These are phyloP conservation scores for Lypha dubia DNA, from an alignment of 2,888 invertebrate genomes.

Conservation along the genomic window DNA sequence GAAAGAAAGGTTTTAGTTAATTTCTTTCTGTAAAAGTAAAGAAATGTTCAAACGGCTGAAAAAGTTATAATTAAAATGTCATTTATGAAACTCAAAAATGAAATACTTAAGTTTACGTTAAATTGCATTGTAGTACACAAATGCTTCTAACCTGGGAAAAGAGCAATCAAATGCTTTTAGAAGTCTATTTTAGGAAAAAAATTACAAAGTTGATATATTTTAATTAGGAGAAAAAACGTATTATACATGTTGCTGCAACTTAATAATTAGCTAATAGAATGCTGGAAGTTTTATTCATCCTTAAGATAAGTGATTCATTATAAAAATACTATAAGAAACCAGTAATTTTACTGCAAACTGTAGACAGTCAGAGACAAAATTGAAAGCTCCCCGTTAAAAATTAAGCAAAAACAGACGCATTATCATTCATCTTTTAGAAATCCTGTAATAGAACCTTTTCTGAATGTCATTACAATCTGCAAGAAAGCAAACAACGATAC, in stretches of 20 bases:
- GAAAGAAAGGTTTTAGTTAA: not conserved
- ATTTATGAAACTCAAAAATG: constrained; percentile 21
- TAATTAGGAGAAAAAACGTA: constrained; percentile 2
- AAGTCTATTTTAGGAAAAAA: not conserved
- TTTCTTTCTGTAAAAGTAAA: constrained; percentile 13
- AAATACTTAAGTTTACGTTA: not conserved
- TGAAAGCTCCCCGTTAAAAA: no score
- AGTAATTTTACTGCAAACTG: no score
- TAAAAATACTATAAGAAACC: no score
- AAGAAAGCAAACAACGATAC: no score
- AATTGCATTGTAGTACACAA: not conserved
- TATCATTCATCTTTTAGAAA: no score
- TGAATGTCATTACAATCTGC: no score
- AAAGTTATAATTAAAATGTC: constrained; percentile 24
- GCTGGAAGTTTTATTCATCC: not conserved
- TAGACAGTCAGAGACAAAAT: no score
- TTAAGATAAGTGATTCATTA: not conserved
- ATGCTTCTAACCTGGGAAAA: constrained; percentile 18
- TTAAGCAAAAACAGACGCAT: no score
- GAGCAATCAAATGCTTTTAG: constrained; percentile 2
- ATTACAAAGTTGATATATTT: not conserved
- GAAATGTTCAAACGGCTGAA: not conserved
- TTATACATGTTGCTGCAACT: not conserved
- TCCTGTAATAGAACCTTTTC: no score
- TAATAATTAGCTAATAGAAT: not conserved